Conservation (phyloP, 2,888 invertebrate species). For the Heliconius ethilla region DNA sequence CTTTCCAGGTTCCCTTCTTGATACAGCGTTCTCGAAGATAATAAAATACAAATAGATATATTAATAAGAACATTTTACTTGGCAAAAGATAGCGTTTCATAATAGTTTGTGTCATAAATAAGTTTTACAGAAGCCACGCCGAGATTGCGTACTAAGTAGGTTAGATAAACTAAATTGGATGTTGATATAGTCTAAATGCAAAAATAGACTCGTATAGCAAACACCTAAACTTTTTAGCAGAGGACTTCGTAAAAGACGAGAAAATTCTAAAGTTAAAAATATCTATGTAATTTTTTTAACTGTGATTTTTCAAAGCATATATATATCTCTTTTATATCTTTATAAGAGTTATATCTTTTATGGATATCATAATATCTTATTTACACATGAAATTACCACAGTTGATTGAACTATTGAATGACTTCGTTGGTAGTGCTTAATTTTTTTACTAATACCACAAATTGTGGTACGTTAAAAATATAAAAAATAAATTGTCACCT, state of each 20-base stretch:
- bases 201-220: conserved; percentile 9
- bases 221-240: conserved; percentile 2
- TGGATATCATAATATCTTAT: neutral
- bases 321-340: neutral
- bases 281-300: neutral
- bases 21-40: too few species aligned
- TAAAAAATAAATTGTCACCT: too few species aligned
- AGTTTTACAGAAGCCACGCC: conserved; percentile 28
- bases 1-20: too few species aligned
- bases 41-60: neutral
- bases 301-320: neutral
- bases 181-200: conserved; percentile 33
- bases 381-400: neutral
- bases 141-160: conserved; percentile 34
- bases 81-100: conserved; percentile 32
- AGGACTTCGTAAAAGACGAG: neutral
- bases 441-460: neutral
- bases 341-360: neutral
- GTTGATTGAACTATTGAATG: neutral
- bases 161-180: conserved; percentile 38
- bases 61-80: neutral
- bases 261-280: neutral
- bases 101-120: conserved; percentile 32
- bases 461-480: neutral
- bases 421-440: too few species aligned